A percentile compares a stretch with the other conserved stretches of the same genome.
phyloP scores from a whole-genome alignment of 2,888 invertebrate genomes.

The Papilio demoleus region DNA sequence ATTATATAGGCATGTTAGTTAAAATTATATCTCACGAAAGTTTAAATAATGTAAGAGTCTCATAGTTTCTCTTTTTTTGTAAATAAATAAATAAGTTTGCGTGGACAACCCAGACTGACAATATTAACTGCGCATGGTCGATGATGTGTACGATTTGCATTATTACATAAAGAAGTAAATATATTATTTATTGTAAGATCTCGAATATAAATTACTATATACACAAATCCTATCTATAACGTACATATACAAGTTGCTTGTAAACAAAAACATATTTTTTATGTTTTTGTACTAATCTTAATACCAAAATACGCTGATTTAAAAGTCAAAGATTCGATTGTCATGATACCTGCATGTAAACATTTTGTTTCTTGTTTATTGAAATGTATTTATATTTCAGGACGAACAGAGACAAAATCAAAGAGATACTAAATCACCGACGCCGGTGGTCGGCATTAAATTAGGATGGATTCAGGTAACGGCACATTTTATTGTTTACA shows the following conservation, averaged over 20 bases:
- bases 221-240: too few relatives aligned
- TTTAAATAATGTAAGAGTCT: too few relatives aligned
- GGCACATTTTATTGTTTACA: too few relatives aligned
- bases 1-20: too few relatives aligned
- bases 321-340: background rate
- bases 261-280: background rate
- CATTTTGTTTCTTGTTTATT: background rate
- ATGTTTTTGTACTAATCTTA: background rate
- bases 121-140: conserved; percentile 27
- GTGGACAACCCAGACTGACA: conserved; percentile 21
- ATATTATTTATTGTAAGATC: conserved; percentile 31
- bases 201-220: conserved; percentile 19
- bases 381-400: conserved; percentile 52
- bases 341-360: background rate
- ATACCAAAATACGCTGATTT: background rate
- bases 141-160: conserved; percentile 32
- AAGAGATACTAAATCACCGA: conserved; percentile 76
- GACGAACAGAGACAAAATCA: conserved; percentile 66
- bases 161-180: conserved; percentile 29
- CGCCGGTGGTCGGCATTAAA: conserved; percentile 85
- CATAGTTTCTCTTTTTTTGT: too few relatives aligned
- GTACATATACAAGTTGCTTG: too few relatives aligned
- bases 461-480: conserved; percentile 92
- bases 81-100: too few relatives aligned
- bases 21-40: too few relatives aligned